Conservation (phyloP, 2,113 vertebrate species). For the Mesoclemmys tuberculata region DNA sequence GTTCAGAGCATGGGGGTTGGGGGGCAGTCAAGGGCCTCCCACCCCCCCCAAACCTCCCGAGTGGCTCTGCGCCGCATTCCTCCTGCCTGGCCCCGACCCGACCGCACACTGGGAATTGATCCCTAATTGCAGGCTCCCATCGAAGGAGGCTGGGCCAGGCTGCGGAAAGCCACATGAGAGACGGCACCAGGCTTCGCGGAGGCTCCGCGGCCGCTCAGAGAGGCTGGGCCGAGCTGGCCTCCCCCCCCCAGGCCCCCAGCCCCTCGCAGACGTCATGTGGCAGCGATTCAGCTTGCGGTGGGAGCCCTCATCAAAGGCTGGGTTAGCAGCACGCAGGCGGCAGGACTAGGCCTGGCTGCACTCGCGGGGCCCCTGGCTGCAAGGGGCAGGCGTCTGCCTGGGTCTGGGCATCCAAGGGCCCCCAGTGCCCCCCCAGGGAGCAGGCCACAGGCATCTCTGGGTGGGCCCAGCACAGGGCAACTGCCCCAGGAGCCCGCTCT, state of each 20-base stretch:
- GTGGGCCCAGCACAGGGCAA: too few relatives aligned
- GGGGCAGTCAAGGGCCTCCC: background rate
- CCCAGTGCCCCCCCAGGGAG: too few relatives aligned
- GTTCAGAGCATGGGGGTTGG: background rate
- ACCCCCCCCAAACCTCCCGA: background rate
- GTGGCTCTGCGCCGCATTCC: background rate
- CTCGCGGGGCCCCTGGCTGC: background rate
- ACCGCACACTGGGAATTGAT: slow-evolving; percentile 15
- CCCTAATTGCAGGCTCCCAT: slow-evolving; percentile 39
- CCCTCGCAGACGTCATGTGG: slow-evolving; percentile 26
- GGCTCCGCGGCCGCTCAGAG: background rate
- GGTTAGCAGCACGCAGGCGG: background rate
- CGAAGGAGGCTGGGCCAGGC: slow-evolving; percentile 7
- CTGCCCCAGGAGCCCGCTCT: background rate
- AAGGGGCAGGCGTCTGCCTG: background rate
- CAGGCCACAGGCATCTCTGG: background rate
- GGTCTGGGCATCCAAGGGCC: background rate
- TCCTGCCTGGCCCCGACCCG: background rate
- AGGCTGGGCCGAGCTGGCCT: background rate
- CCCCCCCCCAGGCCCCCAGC: background rate
- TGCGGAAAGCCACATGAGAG: slow-evolving; percentile 36
- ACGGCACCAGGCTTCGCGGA: background rate
- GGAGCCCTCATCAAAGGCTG: background rate
- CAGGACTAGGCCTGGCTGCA: background rate
- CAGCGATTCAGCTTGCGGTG: slow-evolving; percentile 16